phyloP scores from a whole-genome alignment of 2,888 invertebrate genomes.

The Plagiodera versicolora region DNA sequence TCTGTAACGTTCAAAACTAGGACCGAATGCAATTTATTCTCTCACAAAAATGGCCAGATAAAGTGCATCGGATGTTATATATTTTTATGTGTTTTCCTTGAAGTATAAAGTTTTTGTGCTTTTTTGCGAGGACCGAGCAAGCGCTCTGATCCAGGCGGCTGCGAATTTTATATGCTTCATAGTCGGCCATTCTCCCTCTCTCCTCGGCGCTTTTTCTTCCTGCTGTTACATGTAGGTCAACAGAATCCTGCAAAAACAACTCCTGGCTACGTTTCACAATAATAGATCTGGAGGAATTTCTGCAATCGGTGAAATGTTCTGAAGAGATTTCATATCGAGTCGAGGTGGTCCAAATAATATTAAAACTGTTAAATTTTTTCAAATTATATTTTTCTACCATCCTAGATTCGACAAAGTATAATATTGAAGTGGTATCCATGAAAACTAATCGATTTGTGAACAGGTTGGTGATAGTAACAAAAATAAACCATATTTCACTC shows the following conservation, averaged over 20 bases:
- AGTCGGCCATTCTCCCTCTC: constrained; percentile 3
- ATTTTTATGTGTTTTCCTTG: constrained; percentile 55
- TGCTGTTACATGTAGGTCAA: background rate
- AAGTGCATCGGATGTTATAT: constrained; percentile 54
- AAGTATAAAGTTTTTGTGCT: constrained; percentile 52
- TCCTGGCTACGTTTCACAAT: background rate
- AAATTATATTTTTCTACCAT: no score
- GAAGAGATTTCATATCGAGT: constrained; percentile 4
- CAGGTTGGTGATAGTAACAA: no score
- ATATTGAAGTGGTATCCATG: no score
- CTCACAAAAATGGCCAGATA: constrained; percentile 49
- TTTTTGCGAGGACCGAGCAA: constrained; percentile 36
- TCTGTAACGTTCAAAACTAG: constrained; percentile 47
- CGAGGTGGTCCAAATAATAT: background rate
- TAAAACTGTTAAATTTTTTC: no score
- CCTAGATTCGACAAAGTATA: no score
- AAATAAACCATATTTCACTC: no score
- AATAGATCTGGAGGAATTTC: background rate
- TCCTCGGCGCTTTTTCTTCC: constrained; percentile 20
- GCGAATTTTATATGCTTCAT: constrained; percentile 25
- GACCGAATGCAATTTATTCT: constrained; percentile 48
- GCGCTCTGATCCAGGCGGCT: constrained; percentile 20
- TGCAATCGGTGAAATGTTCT: constrained; percentile 4
- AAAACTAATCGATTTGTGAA: no score
- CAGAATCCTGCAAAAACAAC: background rate